A percentile compares a stretch with the other conserved stretches of the same genome.
Conservation (phyloP, 2,113 vertebrate species). For the Sula dactylatra region DNA sequence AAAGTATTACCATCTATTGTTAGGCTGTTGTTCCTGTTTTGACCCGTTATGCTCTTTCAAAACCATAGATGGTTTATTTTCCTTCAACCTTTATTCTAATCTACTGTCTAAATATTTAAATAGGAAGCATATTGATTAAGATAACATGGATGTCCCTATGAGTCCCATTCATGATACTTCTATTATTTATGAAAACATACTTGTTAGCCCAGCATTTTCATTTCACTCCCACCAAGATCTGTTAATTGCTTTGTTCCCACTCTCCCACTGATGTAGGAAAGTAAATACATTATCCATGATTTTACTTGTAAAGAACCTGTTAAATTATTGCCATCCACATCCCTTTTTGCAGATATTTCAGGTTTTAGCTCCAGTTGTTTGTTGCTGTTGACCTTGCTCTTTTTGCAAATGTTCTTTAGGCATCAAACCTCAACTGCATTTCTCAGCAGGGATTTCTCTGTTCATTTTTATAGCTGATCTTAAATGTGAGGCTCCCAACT, state of each 20-base stretch:
- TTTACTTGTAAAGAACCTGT: background rate
- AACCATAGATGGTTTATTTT: conserved; percentile 7
- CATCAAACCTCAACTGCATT: conserved; percentile 27
- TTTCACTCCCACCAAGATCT: background rate
- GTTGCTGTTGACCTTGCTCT: conserved; percentile 21
- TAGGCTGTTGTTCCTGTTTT: conserved; percentile 37
- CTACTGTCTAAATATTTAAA: background rate
- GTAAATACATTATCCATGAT: background rate
- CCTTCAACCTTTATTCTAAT: conserved; percentile 18
- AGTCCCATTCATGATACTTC: background rate
- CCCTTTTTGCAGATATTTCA: background rate
- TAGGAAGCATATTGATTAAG: background rate
- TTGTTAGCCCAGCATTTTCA: background rate
- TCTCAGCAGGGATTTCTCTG: conserved; percentile 54
- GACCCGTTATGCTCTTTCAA: background rate
- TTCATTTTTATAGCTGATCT: conserved; percentile 63
- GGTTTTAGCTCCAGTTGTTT: background rate
- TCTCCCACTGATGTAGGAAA: background rate
- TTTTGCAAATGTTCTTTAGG: conserved; percentile 14
- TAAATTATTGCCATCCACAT: background rate
- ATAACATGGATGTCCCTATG: background rate
- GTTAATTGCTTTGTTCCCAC: background rate
- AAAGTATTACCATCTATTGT: conserved; percentile 47
- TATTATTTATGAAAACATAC: background rate
- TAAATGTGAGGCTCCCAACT: conserved; percentile 50